Conservation (phyloP, 2,113 vertebrate genomes). For the Grantiella picta region DNA sequence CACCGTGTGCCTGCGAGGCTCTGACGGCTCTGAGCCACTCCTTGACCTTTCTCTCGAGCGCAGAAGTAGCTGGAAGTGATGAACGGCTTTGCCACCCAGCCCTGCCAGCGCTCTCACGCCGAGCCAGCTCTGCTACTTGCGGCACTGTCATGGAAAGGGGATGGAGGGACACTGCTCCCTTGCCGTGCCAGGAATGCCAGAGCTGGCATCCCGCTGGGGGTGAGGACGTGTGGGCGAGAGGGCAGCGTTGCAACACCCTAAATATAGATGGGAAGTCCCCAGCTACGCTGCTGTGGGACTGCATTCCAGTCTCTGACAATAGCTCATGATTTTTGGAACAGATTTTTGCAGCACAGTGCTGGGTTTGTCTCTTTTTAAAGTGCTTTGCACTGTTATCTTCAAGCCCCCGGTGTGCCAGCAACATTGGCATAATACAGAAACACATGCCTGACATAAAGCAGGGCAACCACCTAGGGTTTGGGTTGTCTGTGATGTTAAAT, state of each 20-base stretch:
- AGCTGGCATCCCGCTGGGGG: not conserved
- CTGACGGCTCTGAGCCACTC: not conserved
- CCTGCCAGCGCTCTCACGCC: rapidly evolving
- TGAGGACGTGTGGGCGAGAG: not conserved
- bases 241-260: constrained; percentile 6
- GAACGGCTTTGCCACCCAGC: not conserved
- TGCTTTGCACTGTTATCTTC: not conserved
- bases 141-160: rapidly evolving
- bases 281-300: not conserved
- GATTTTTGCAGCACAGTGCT: not conserved
- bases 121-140: rapidly evolving
- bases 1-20: rapidly evolving
- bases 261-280: constrained; percentile 46
- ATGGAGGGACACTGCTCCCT: not conserved
- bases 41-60: not conserved
- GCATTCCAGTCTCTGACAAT: not conserved
- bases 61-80: not conserved
- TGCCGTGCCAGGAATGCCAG: not conserved
- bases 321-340: not conserved
- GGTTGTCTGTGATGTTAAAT: not conserved
- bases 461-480: not conserved
- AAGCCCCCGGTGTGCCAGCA: not conserved
- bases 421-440: not conserved
- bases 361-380: not conserved
- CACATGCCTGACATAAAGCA: not conserved